Conservation (phyloP, 2,888 invertebrate genomes). For the Alloscopus bannaensis region DNA sequence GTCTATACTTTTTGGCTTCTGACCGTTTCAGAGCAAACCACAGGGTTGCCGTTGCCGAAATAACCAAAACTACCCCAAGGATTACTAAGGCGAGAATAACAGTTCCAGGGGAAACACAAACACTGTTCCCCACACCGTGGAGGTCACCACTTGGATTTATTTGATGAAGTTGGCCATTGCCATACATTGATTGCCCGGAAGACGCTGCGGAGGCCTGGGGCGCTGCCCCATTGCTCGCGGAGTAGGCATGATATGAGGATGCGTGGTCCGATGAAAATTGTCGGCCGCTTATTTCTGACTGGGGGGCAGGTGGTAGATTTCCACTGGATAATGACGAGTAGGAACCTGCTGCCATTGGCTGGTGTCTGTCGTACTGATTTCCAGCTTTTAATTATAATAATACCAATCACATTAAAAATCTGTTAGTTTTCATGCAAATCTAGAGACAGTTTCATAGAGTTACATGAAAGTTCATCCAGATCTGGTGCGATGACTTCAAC, state of each 20-base stretch:
- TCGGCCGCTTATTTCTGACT: constrained; percentile 42
- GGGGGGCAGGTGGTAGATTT: constrained; percentile 34
- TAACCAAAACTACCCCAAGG: constrained; percentile 71
- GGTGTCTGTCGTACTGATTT: constrained; percentile 71
- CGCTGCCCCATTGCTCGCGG: constrained; percentile 30
- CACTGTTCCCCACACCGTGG: constrained; percentile 55
- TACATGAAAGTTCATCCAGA: constrained; percentile 78
- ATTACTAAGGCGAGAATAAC: constrained; percentile 70
- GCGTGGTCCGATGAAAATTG: constrained; percentile 42
- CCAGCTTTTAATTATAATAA: constrained; percentile 62
- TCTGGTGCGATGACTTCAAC: constrained; percentile 87
- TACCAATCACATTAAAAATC: not conserved
- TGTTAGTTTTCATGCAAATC: no score
- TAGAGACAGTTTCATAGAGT: not conserved
- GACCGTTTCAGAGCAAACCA: constrained; percentile 73
- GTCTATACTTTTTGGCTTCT: constrained; percentile 70
- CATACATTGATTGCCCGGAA: constrained; percentile 36
- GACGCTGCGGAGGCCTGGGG: constrained; percentile 43
- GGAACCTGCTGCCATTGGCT: constrained; percentile 62
- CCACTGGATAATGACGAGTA: constrained; percentile 52
- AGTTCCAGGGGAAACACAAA: constrained; percentile 72
- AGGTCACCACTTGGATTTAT: constrained; percentile 30
- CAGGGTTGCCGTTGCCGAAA: constrained; percentile 71
- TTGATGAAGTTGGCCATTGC: constrained; percentile 38
- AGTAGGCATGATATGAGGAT: constrained; percentile 34